Conservation (phyloP, 92 coral and sea anemone genomes). For the Epizoanthus ramosus region DNA sequence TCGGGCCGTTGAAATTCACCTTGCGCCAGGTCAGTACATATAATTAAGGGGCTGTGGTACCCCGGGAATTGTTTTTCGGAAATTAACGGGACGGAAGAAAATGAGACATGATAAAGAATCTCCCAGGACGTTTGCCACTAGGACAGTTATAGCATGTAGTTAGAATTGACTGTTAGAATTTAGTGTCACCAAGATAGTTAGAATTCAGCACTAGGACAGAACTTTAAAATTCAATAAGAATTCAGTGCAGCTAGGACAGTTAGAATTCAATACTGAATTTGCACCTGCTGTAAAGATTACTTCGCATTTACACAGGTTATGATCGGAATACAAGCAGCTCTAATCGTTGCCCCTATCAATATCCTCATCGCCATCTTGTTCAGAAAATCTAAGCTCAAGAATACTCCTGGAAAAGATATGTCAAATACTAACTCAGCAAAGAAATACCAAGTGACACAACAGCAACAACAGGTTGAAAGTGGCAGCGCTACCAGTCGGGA, state of each 20-base stretch:
- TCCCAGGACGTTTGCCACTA: too few relatives aligned
- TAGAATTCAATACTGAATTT: too few relatives aligned
- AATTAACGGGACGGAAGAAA: too few relatives aligned
- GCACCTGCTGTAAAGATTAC: background rate
- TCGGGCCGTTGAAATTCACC: constrained; percentile 21
- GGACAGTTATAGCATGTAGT: too few relatives aligned
- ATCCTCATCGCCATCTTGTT: constrained; percentile 18
- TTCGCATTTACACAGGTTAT: background rate
- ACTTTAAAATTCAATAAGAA: too few relatives aligned
- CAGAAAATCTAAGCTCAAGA: background rate
- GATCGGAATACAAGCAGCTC: constrained; percentile 10
- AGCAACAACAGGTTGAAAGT: background rate
- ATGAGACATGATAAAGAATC: too few relatives aligned
- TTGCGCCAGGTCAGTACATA: background rate
- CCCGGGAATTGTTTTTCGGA: too few relatives aligned
- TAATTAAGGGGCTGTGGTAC: too few relatives aligned
- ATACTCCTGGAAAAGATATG: background rate
- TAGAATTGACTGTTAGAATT: too few relatives aligned
- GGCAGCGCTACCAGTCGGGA: background rate
- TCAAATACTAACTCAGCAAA: background rate
- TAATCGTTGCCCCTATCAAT: constrained; percentile 17
- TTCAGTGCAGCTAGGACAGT: too few relatives aligned
- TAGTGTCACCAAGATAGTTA: too few relatives aligned
- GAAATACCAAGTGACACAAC: background rate
- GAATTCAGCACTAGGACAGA: too few relatives aligned